Evolutionary conservation across 2,888 invertebrate genomes (phyloP), one percentile per base, ranked within the genome.

Genomic region (Diadromus collaris): DNA sequence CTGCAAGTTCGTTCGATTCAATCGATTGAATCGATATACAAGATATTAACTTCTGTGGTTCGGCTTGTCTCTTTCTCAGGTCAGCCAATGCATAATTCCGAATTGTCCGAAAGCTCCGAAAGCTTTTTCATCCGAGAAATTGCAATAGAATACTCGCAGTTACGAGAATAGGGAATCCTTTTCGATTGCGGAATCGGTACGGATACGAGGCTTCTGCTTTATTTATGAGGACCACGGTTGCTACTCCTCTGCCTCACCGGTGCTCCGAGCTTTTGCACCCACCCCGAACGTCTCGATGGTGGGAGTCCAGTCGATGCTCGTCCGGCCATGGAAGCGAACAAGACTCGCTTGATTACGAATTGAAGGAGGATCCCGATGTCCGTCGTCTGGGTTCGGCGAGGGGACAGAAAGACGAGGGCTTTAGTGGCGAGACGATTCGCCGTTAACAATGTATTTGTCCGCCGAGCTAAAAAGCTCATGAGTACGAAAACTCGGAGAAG

Each of bases 291-390:
- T 77, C 67, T 60, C 41, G 41, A 48, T 24, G 13, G 58, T 54
- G 13, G 51, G n/a, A 54, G 64, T 38, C 41, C 64, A 56, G 76
- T 76, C 68, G 64, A 76, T 72, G 32, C 48, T 32, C 54, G 56
- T 44, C 72, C 58, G 58, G 68, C 19, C 64, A 24, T 46, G 64
- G 13, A 29, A 32, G 13, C 51, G 76, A 79, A 84, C 82, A 82
- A 86, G 79, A 79, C 84, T 80, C 58, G 79, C 79, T 83, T 85
- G 86, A 84, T 86, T 86, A 85, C 83, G 81, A 86, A 84, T 86
- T 85, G 84, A 86, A 82, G 78, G 65, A 65, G 71, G 69, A 72
- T 44, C 24, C 54, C 61, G 79, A 68, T 46, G 32, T 70, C 61
- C 46, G 46, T 5, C 19, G 46, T 24, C 27, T 46, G 27, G 34